Evolutionary conservation across 2,113 vertebrate genomes (phyloP).

Genomic region (Nothocercus julius): DNA sequence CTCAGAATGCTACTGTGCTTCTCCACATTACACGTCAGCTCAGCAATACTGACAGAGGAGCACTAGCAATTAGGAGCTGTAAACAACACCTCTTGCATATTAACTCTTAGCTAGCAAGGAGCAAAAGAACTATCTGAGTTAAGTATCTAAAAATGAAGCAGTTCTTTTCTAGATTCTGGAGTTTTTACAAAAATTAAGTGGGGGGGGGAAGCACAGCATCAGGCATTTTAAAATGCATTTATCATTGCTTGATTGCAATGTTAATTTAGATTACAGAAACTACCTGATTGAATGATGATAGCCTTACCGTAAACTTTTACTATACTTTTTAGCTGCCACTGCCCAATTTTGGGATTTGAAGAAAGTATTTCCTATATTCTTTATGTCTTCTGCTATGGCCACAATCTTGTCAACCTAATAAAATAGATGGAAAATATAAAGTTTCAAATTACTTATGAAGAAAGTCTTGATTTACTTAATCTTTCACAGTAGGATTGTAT

Average conservation of each 20-base stretch:
- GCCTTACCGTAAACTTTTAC: constrained; percentile 91
- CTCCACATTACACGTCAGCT: not conserved
- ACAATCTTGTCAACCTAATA: constrained; percentile 88
- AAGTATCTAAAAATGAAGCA: not conserved
- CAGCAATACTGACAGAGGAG: not conserved
- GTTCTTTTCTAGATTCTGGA: not conserved
- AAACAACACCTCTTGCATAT: not conserved
- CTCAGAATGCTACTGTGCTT: not conserved
- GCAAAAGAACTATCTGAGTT: not conserved
- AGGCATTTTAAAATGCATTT: not conserved
- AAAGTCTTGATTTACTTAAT: not conserved
- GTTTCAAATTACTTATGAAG: constrained; percentile 3
- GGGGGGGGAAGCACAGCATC: not conserved
- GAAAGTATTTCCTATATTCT: constrained; percentile 93
- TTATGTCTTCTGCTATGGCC: constrained; percentile 89
- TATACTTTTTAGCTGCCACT: constrained; percentile 89
- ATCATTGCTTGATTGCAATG: not conserved
- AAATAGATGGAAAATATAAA: constrained; percentile 56
- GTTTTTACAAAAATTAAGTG: not conserved
- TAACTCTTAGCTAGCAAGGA: not conserved
- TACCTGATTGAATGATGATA: not conserved
- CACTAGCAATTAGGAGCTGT: not conserved
- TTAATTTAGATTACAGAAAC: not conserved
- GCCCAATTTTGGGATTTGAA: constrained; percentile 96
- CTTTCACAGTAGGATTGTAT: not conserved